Base-by-base conservation (phyloP, 2,113 vertebrate genomes). In the Spea bombifrons region DNA sequence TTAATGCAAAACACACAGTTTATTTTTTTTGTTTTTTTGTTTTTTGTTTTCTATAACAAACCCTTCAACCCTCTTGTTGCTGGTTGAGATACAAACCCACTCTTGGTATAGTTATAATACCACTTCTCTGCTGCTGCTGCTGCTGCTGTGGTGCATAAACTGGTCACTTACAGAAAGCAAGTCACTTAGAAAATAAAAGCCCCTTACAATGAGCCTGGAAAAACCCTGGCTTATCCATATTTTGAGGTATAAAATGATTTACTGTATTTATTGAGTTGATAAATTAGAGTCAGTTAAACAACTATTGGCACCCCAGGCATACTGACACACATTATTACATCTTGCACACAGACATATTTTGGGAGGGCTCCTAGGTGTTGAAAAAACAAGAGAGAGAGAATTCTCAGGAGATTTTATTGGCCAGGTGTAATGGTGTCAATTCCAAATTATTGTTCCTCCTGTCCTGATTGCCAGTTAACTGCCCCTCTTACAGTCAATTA, bases 351-450 rank as follows among this genome's bases (percentile, higher is more conserved):
- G 6, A 3, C 45, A 68, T 47, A 13, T 16, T 8, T 9, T 70
- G 2, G 47, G 47, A 15, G 67, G 67, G 3, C 46, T 49, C 16
- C 43, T 70, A 16, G 67, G 46, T 13, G 7, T 10, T 47, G 48
- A 73, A 46, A 61, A 63, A 45, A 45, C 2, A 4, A 63, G 16
- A 30, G 49, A 30, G 5, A 52, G 50, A 52, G 5, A 7, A 46
- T 73, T 8, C 8, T 49, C 10, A 17, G 47, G 57, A 12, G 61
- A 7, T 78, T 78, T 61, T 71, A 17, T 72, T 73, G 46, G 47
- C 17, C 47, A 10, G 47, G 59, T 8, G n/a, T 66, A 17, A 16
- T 66, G 15, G n/a, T 8, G 43, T 6, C 47, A 5, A 46, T 55
- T 48, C 1, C 48, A 52, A 49, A 13, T 43, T 79, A 53, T 50